phyloP scores from a whole-genome alignment of 2,113 vertebrate genomes.

The Daboia siamensis region DNA sequence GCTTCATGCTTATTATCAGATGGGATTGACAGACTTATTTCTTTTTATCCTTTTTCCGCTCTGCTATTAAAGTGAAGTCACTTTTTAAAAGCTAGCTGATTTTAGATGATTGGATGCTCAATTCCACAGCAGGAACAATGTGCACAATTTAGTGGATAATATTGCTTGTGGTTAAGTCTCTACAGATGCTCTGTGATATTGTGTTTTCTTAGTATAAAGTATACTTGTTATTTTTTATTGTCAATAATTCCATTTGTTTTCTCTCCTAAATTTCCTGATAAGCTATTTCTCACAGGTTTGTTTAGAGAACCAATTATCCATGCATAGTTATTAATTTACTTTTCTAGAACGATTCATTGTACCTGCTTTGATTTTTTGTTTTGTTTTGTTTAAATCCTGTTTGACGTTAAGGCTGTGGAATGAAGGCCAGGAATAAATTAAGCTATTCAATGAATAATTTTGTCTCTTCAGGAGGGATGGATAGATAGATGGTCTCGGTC shows the following conservation, averaged over 20 bases:
- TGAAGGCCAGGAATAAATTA: background rate
- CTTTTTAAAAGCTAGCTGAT: background rate
- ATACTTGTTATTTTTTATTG: background rate
- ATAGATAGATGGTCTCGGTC: background rate
- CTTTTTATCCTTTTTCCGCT: background rate
- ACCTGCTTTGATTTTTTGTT: background rate
- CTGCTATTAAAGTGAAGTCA: background rate
- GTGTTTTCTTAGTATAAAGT: background rate
- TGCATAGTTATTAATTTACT: background rate
- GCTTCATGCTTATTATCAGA: constrained; percentile 12
- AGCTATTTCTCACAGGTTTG: background rate
- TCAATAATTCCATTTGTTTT: background rate
- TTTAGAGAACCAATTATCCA: background rate
- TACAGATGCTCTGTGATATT: background rate
- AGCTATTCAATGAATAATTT: background rate
- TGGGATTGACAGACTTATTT: background rate
- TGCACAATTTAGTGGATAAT: background rate
- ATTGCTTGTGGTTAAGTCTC: background rate
- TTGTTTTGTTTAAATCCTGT: background rate
- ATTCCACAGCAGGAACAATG: background rate
- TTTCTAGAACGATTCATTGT: background rate
- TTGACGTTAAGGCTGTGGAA: background rate
- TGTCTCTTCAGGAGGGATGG: background rate
- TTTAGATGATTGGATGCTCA: constrained; percentile 17
- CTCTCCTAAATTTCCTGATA: background rate